Evolutionary conservation across 2,113 vertebrate genomes (phyloP), one percentile per base, ranked within the genome.

Genomic region (Dasyurus viverrinus): DNA sequence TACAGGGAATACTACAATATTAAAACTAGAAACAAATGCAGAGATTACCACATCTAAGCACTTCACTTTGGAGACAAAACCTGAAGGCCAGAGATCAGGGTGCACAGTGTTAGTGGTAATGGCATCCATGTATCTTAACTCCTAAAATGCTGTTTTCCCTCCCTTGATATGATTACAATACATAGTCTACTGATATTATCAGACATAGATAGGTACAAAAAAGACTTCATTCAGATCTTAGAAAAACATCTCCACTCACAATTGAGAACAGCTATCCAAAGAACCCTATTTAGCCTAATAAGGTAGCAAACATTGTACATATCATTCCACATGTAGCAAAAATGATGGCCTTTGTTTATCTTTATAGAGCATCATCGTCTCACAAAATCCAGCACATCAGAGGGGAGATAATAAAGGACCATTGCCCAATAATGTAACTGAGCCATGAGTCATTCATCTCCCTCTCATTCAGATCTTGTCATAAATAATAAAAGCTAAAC

Each of bases 401-500:
- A 60, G 47, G 91, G 42, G 9, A 93, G 42, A 94, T 94, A 92
- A 24, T 92, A 76, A 94, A 92, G 92, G 93, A 84, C 54, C 89
- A 54, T 24, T 94, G 68, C 42, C n/a, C 93, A 96, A 60, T 46
- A 91, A 94, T 54, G 91, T 2, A 30, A 26, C 54, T 94, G 93
- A 96, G 42, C n/a, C 94, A 50, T 6, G 26, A 92, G 54, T 55
- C 89, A 36, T 50, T 95, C 46, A n/a, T 53, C 92, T 89, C 95
- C 16, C 92, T 92, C 93, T 60, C 11, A 94, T 5, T 3, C 11
- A 91, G 48, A 48, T 93, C 55, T 93, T 96, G 36, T 92, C 91
- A 93, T 14, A 53, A 92, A 93, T 53, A 94, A 94, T 94, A 95
- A 95, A 96, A 92, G 36, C 23, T 42, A 93, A 94, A 90, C 8